Percentiles rank a stretch among this genome's conserved stretches.
phyloP scores from a whole-genome alignment of 2,888 invertebrate species.

The Hecatera dysodea region DNA sequence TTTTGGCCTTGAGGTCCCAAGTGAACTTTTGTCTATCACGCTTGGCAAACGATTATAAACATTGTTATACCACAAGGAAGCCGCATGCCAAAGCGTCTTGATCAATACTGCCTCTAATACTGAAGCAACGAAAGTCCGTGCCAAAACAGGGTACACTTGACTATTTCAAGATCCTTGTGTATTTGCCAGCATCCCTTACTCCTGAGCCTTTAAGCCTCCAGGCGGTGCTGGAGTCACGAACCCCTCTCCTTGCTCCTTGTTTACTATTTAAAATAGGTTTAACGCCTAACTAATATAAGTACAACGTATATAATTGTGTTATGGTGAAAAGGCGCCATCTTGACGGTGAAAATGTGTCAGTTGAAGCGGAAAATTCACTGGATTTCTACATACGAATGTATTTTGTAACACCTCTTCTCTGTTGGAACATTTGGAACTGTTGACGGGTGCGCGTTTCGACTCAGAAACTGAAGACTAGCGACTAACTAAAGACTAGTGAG shows the following conservation, averaged over 20 bases:
- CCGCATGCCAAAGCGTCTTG: slow-evolving; percentile 1
- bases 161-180: slow-evolving; percentile 43
- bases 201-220: slow-evolving; percentile 55
- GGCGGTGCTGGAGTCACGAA: slow-evolving; percentile 53
- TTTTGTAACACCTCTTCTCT: no score
- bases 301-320: slow-evolving; percentile 41
- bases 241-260: slow-evolving; percentile 43
- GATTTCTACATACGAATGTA: neutral
- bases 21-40: no score
- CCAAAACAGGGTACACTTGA: slow-evolving; percentile 55
- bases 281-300: slow-evolving; percentile 44
- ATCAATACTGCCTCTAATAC: slow-evolving; percentile 28
- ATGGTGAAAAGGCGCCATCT: neutral
- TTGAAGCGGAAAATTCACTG: neutral
- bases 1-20: no score
- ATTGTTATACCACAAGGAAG: neutral
- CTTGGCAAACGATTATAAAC: neutral
- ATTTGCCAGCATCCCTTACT: slow-evolving; percentile 49
- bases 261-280: slow-evolving; percentile 63
- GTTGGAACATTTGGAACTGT: no score
- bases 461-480: no score
- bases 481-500: no score
- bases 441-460: neutral
- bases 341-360: neutral
- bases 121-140: slow-evolving; percentile 27